Percentiles rank a stretch among this genome's conserved stretches.
These are phyloP conservation scores for Synanthedon myopaeformis DNA, from an alignment of 2,888 invertebrate species.

Conservation along the genomic window DNA sequence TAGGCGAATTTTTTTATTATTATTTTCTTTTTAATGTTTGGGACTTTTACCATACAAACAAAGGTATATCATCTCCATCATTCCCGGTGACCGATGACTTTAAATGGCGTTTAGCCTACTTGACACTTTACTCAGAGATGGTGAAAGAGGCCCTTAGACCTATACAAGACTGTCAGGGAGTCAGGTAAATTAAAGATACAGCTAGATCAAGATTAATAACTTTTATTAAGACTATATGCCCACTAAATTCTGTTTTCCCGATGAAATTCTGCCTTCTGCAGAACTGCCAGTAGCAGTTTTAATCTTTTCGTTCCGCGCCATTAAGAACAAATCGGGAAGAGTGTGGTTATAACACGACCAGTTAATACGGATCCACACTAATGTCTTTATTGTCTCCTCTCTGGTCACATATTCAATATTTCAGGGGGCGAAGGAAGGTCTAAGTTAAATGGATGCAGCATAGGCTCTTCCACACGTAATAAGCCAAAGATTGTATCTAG, in stretches of 20 bases:
- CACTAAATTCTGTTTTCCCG: background rate
- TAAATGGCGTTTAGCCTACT: no score
- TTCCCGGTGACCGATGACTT: no score
- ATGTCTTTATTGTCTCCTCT: background rate
- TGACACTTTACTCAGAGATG: no score
- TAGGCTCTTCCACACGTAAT: conserved; percentile 21
- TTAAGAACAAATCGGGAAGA: conserved; percentile 44
- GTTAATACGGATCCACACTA: conserved; percentile 20
- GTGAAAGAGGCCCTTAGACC: no score
- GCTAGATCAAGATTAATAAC: no score
- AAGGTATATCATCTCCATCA: no score
- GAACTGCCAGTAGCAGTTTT: conserved; percentile 6
- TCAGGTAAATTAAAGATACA: no score
- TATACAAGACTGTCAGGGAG: no score
- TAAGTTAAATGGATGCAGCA: conserved; percentile 12
- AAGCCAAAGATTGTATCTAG: conserved; percentile 18
- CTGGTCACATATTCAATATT: background rate
- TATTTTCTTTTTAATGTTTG: no score
- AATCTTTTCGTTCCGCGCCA: conserved; percentile 42
- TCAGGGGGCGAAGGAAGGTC: conserved; percentile 14
- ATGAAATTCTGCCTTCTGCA: background rate
- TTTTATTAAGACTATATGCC: no score
- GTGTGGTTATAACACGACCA: conserved; percentile 25
- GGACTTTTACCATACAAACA: no score
- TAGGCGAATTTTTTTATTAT: no score